Evolutionary conservation across 2,113 vertebrate species (phyloP), one percentile per base, ranked within the genome.

Genomic region (Nycticebus coucang): DNA sequence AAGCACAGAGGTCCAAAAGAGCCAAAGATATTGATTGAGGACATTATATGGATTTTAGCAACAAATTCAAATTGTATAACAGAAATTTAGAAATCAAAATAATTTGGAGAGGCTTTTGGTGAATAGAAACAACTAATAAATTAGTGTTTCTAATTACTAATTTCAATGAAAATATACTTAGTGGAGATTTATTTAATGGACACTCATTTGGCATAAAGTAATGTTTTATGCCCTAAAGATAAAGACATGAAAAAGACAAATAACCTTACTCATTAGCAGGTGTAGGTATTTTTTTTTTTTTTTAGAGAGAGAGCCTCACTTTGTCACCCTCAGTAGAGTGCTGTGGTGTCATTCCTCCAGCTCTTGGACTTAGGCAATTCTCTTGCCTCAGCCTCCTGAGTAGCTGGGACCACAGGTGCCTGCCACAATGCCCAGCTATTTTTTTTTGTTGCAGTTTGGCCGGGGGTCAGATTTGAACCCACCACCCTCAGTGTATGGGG

Each of bases 101-200:
- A 89, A 80, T 91, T 92, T 95, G 50, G 68, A 92, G 93, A 94
- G 35, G 1, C 12, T 92, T 93, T 88, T 77, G 45, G 18, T 93
- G 19, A 37, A 18, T 53, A 77, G 41, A 88, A 83, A 86, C 88
- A 77, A 68, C 68, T 50, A 75, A 33, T 89, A 93, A 95, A 45
- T 95, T 68, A 62, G 11, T 93, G 62, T 75, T 28, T 69, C 85
- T 89, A 75, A 64, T 26, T 80, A 45, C 71, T 53, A 64, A 86
- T 94, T 88, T 93, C 62, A n/a, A 13, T 89, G 79, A 83, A 85
- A 84, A 78, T 95, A 57, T 69, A 9, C 37, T 86, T 17, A 89
- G 9, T 74, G 74, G 60, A 92, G 60, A 81, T 66, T 85, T 60
- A 85, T 89, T 33, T 33, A 83, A 66, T 2, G 50, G 35, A 57